phyloP scores from a whole-genome alignment of 2,888 invertebrate genomes.

The Theretra japonica region DNA sequence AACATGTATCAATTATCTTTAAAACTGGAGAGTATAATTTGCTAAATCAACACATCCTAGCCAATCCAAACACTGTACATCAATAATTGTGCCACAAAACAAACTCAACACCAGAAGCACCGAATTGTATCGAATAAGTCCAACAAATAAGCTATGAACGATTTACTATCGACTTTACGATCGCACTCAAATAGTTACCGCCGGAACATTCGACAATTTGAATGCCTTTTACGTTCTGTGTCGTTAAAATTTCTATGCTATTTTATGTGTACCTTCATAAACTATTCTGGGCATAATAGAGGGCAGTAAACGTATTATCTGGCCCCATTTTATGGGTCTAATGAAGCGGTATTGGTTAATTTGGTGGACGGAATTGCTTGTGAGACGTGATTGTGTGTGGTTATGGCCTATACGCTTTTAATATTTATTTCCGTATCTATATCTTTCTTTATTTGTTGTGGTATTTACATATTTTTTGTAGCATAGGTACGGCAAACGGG shows the following conservation, averaged over 20 bases:
- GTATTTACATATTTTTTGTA: neutral
- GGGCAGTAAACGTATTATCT: constrained; percentile 41
- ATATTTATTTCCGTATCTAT: neutral
- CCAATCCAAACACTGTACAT: neutral
- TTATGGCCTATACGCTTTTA: neutral
- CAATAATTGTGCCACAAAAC: neutral
- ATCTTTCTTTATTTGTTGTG: neutral
- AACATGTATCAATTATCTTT: too few relatives aligned
- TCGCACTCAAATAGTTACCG: constrained; percentile 47
- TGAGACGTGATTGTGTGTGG: constrained; percentile 35
- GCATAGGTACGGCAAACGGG: too few relatives aligned
- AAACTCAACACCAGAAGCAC: neutral
- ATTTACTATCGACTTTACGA: constrained; percentile 49
- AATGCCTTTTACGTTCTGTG: constrained; percentile 42
- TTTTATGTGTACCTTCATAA: constrained; percentile 32
- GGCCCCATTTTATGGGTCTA: constrained; percentile 45
- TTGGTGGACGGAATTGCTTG: constrained; percentile 42
- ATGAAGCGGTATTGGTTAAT: constrained; percentile 49
- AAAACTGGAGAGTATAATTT: too few relatives aligned
- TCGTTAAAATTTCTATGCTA: constrained; percentile 30
- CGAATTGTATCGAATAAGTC: constrained; percentile 35
- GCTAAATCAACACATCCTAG: too few relatives aligned
- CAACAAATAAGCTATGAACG: constrained; percentile 46
- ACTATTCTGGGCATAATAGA: constrained; percentile 36
- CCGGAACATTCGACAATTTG: constrained; percentile 46